Evolutionary conservation across 1,140 invertebrate genomes (phyloP).

Genomic region (Mycetomoellerius zeteki): DNA sequence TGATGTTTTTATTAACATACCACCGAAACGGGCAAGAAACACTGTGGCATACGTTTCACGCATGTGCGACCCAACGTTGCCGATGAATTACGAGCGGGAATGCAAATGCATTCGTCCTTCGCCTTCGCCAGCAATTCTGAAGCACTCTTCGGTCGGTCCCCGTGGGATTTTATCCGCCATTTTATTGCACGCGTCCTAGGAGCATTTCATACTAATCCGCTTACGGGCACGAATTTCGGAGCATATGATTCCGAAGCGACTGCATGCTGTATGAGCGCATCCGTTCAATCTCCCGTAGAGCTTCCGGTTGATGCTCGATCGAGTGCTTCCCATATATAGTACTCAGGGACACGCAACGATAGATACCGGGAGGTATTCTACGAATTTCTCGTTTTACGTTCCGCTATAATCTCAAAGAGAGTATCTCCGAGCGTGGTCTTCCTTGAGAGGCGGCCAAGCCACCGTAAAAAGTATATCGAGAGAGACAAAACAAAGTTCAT

Average conservation of each 20-base stretch:
- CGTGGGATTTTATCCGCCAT: constrained; percentile 47
- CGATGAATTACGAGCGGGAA: constrained; percentile 41
- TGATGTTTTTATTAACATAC: constrained; percentile 57
- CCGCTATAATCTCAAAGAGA: constrained; percentile 54
- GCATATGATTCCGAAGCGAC: constrained; percentile 59
- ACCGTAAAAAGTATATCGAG: constrained; percentile 47
- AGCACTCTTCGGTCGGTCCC: constrained; percentile 24
- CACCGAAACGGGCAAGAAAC: constrained; percentile 5
- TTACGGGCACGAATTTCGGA: constrained; percentile 54
- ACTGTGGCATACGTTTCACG: neutral
- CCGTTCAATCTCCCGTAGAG: constrained; percentile 49
- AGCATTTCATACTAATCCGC: constrained; percentile 56
- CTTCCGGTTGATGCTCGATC: constrained; percentile 43
- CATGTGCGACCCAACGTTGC: neutral
- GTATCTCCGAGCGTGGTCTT: constrained; percentile 19
- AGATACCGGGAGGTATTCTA: constrained; percentile 49
- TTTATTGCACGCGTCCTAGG: constrained; percentile 44
- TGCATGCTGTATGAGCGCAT: constrained; percentile 49
- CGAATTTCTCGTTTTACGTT: constrained; percentile 56
- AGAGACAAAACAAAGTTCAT: constrained; percentile 61
- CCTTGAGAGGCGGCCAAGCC: constrained; percentile 7
- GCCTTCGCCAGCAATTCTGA: constrained; percentile 33
- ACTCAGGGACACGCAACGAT: constrained; percentile 48
- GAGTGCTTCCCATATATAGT: constrained; percentile 30
- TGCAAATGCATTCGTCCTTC: constrained; percentile 30